Conservation (phyloP, 1,140 invertebrate species). For the Lasioglossum baleicum region DNA sequence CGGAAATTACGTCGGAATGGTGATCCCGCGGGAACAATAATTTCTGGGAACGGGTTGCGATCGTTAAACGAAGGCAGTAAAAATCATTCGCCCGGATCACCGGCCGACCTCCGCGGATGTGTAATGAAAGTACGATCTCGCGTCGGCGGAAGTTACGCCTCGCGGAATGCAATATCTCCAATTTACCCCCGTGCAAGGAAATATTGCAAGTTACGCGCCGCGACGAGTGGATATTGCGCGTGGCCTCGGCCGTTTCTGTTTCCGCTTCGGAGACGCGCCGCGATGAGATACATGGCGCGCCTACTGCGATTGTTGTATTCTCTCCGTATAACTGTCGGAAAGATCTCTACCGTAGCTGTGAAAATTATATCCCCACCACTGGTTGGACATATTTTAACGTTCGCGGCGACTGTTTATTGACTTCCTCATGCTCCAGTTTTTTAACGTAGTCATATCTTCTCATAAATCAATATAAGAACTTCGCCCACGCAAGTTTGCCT, state of each 20-base stretch:
- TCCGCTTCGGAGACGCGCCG: too few species aligned
- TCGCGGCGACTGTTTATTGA: too few species aligned
- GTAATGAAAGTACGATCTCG: constrained; percentile 2
- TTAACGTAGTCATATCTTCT: too few species aligned
- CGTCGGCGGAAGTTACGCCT: not conserved
- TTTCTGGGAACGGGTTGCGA: not conserved
- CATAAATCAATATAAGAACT: too few species aligned
- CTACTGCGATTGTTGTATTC: too few species aligned
- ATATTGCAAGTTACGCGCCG: not conserved
- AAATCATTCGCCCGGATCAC: constrained; percentile 6
- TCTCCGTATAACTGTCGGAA: too few species aligned
- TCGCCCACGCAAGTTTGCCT: too few species aligned
- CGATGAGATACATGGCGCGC: too few species aligned
- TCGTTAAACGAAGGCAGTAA: constrained; percentile 4
- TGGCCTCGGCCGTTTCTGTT: not conserved
- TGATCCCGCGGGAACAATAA: constrained; percentile 4
- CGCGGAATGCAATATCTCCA: constrained; percentile 1
- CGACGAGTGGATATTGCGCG: not conserved
- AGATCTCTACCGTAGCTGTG: too few species aligned
- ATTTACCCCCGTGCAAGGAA: not conserved
- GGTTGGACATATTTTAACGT: too few species aligned
- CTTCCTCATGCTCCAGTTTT: too few species aligned
- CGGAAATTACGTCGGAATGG: not conserved
- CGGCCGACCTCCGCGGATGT: not conserved
- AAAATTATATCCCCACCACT: too few species aligned